These are phyloP conservation scores for Patella caerulea DNA, from an alignment of 2,888 invertebrate genomes.

Conservation along the genomic window DNA sequence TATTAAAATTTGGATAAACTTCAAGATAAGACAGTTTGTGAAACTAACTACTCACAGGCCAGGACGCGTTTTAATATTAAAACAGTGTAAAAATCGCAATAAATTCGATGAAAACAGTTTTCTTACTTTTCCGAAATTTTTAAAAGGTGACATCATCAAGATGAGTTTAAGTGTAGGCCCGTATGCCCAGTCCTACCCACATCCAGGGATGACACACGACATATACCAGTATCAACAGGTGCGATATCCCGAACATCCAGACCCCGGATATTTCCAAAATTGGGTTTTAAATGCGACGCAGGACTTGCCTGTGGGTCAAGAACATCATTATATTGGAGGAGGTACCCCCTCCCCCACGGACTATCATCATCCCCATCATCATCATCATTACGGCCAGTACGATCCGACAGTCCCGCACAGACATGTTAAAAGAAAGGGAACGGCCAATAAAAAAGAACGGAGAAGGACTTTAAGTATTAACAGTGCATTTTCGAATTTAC, in stretches of 20 bases:
- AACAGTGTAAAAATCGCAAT: no score
- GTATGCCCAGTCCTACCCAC: constrained; percentile 58
- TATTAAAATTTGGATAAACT: no score
- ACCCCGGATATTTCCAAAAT: constrained; percentile 56
- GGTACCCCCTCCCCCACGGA: constrained; percentile 34
- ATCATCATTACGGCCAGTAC: constrained; percentile 35
- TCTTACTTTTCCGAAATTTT: not conserved
- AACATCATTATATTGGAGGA: constrained; percentile 26
- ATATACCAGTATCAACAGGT: constrained; percentile 52
- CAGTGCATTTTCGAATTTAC: constrained; percentile 90
- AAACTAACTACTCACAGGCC: no score
- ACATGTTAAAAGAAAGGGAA: constrained; percentile 70
- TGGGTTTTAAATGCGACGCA: constrained; percentile 54
- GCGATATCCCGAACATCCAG: constrained; percentile 55
- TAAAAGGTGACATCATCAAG: constrained; percentile 7
- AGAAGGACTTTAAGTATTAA: constrained; percentile 94
- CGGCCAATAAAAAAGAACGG: constrained; percentile 95
- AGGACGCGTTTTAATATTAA: no score
- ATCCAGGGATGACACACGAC: constrained; percentile 59
- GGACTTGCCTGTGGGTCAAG: constrained; percentile 47
- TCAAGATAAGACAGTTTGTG: no score
- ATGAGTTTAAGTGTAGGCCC: constrained; percentile 65
- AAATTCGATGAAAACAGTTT: not conserved
- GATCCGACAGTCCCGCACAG: constrained; percentile 53
- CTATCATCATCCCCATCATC: constrained; percentile 23